Evolutionary conservation across 1,140 invertebrate genomes (phyloP), one percentile per base, ranked within the genome.

Genomic region (Amphibalanus amphitrite): DNA sequence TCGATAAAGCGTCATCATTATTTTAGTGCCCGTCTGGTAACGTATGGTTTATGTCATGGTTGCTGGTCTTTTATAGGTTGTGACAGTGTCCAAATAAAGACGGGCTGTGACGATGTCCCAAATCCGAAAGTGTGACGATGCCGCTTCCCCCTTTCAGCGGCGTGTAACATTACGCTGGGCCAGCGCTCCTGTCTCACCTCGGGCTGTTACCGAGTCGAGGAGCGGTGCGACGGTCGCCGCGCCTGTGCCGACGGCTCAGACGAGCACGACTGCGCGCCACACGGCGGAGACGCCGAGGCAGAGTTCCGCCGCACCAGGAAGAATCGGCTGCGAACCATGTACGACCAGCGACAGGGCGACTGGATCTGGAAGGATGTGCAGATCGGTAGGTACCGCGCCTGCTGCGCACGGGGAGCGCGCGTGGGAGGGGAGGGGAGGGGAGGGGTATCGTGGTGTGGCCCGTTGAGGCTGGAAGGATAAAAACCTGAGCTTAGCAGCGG

Each of bases 311-410:
- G 8, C 26, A 28, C 20, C 3, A 10, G 65, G 10, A 67, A 67
- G 65, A 67, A 67, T 17, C 65, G 28, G n/a, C 65, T 28, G 65
- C 15, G 65, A 1, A 67, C 65, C n/a, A 8, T 67, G 23, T 67
- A 67, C n/a, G 28, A 67, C 17, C 65, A 67, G 65, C 65, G 65
- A 4, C 65, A 67, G n/a, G 77, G 77, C 0, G 82, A 84, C 74
- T 84, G 83, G 81, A 80, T 79, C 0, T 84, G 82, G 82, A 73
- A 76, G 47, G 79, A 81, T 70, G 77, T 81, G 64, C 80, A 81
- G 29, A 80, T 81, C 65, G 80, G 75, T 72, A 33, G 65, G 73
- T 26, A 38, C 59, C 26, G 3, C 25, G n/a, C n/a, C 17, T 38
- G 25, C 1, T 25, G 23, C 0, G 17, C 33, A n/a, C n/a, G n/a